Base-by-base conservation (phyloP, 2,888 invertebrate genomes). In the Phyllotreta striolata region DNA sequence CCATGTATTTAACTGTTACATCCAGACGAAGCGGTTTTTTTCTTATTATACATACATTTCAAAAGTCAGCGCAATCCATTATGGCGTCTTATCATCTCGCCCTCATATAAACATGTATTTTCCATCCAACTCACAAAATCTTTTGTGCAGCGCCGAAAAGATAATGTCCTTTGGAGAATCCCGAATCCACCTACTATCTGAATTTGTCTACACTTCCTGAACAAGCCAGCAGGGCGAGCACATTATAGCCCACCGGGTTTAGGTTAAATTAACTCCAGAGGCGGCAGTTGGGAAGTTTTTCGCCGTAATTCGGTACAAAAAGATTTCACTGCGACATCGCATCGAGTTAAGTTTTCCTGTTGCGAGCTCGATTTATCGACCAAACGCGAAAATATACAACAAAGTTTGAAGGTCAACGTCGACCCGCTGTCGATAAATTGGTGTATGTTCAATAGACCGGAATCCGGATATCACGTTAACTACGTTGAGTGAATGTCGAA, bases 161-260 rank as follows among this genome's bases (percentile, higher is more conserved):
- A 60, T 60, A 52, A 41, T 59, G 41, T 59, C 37, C 12, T 47
- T 54, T 57, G 40, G 13, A 60, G 39, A 60, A 52, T 52, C 37
- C 35, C 52, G 39, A 60, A 52, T 52, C 37, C 35, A 60, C 43
- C 44, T 24, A 10, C 44, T 44, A 52, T 60, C 59, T 44, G 37
- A 60, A 54, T 60, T 54, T 52, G 44, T 60, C 52, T 54, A 60
- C 60, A 38, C 47, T 60, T 52, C 52, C 60, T 44, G 44, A 54
- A 54, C 60, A 52, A 54, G 44, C 39, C 13, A 24, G 54, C 37
- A 59, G 38, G 37, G 35, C 13, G 13, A 13, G 52, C 52, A 52
- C 38, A 24, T 24, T 14, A 43, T 52, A 59, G 59, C 12, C 59
- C 59, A 59, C 52, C 52, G 24, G 59, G 52, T 43, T 47, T 14